phyloP scores from a whole-genome alignment of 2,888 invertebrate species.

The Pantelozetes paolii region DNA sequence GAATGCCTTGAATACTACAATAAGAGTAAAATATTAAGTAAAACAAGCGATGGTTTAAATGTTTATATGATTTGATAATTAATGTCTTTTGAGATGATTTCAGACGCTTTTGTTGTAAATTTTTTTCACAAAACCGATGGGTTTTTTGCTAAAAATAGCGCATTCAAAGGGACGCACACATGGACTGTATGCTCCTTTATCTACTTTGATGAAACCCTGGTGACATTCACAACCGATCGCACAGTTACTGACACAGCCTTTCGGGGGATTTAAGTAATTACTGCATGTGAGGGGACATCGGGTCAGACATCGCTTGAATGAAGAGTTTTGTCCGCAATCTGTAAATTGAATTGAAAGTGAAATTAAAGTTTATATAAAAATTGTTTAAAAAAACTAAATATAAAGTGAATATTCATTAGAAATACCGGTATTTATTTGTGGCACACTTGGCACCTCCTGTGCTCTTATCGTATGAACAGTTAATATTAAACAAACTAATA shows the following conservation, averaged over 20 bases:
- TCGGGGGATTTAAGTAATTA: slow-evolving; percentile 43
- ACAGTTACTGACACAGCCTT: slow-evolving; percentile 42
- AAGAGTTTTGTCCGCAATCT: slow-evolving; percentile 39
- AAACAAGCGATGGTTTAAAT: too few species aligned
- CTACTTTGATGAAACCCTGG: slow-evolving; percentile 43
- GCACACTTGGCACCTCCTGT: background rate
- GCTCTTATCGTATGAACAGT: background rate
- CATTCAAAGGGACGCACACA: slow-evolving; percentile 44
- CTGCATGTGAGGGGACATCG: slow-evolving; percentile 44
- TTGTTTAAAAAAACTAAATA: background rate
- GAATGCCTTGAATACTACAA: too few species aligned
- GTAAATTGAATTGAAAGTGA: background rate
- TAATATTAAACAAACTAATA: background rate
- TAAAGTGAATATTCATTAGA: background rate
- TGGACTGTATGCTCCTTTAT: slow-evolving; percentile 37
- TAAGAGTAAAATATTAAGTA: too few species aligned
- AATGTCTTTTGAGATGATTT: background rate
- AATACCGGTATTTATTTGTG: slow-evolving; percentile 16
- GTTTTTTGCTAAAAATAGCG: slow-evolving; percentile 32
- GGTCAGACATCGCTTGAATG: slow-evolving; percentile 39
- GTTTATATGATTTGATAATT: background rate
- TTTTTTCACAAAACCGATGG: background rate
- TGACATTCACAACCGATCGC: slow-evolving; percentile 44
- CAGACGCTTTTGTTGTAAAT: background rate
- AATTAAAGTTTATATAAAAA: background rate